Conservation (phyloP, 1,140 invertebrate genomes). For the Apis cerana region DNA sequence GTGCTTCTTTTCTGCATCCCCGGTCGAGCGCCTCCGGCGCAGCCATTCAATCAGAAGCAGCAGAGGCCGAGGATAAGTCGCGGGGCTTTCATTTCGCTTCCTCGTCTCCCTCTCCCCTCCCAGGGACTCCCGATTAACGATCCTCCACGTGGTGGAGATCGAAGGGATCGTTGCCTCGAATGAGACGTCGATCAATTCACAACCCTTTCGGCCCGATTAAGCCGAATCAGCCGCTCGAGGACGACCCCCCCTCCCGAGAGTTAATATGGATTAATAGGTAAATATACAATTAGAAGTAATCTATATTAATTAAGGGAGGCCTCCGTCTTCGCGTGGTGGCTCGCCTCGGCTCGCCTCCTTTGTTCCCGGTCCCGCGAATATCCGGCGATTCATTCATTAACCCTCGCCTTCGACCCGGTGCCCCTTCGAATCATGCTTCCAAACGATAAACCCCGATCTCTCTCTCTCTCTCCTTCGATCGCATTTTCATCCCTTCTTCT, state of each 20-base stretch:
- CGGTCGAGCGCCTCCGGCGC: slow-evolving; percentile 70
- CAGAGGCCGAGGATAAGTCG: slow-evolving; percentile 70
- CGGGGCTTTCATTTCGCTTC: slow-evolving; percentile 69
- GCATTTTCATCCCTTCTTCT: neutral
- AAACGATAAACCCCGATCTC: slow-evolving; percentile 70
- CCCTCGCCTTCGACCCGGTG: slow-evolving; percentile 77
- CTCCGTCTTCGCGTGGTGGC: slow-evolving; percentile 68
- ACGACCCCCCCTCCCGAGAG: slow-evolving; percentile 61
- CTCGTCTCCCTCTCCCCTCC: neutral
- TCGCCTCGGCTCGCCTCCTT: slow-evolving; percentile 70
- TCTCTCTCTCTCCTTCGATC: neutral
- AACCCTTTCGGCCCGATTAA: slow-evolving; percentile 78
- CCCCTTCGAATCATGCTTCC: slow-evolving; percentile 60
- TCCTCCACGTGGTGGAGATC: neutral
- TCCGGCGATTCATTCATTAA: slow-evolving; percentile 81
- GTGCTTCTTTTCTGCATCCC: slow-evolving; percentile 20
- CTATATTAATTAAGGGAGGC: slow-evolving; percentile 80
- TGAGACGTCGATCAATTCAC: slow-evolving; percentile 78
- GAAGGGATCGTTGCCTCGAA: neutral
- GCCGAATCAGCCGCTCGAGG: slow-evolving; percentile 74
- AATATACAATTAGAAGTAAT: slow-evolving; percentile 81
- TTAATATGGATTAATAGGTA: slow-evolving; percentile 81
- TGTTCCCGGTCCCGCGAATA: slow-evolving; percentile 76
- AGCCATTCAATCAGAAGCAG: slow-evolving; percentile 80
- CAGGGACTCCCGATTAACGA: slow-evolving; percentile 33